Evolutionary conservation across 2,113 vertebrate genomes (phyloP), one percentile per base, ranked within the genome.

Genomic region (Aramus guarauna): DNA sequence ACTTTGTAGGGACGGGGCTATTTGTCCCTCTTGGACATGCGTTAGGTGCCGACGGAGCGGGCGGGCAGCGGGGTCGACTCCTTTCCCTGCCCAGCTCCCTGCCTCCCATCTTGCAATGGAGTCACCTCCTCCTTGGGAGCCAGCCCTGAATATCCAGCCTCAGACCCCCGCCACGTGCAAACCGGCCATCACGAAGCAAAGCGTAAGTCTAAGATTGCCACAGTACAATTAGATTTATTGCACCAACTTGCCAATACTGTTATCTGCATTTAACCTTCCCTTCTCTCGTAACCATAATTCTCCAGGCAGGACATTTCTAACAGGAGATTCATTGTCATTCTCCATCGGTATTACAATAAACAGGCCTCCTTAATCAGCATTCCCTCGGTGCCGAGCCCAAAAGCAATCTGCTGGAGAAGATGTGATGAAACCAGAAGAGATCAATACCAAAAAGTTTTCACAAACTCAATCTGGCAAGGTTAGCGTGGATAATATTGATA

Each of bases 401-500:
- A 93, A 88, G 78, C 96, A 97, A 97, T 96, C 91, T 96, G 85
- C 83, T 93, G 4, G 16, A 67, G 83, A 84, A 93, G 95, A 95
- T 81, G 92, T 68, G 94, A 96, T 97, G 95, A 93, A 86, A 92
- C 90, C 92, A 92, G 63, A 52, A 84, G 64, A 92, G 89, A 96
- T 96, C 96, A 94, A 97, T 97, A 96, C 66, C 88, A 73, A 76
- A 94, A 95, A 83, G 81, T 96, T 93, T 97, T 80, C 84, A 72
- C 90, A 75, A 93, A 86, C 68, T 94, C 89, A 55, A 21, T 69
- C 83, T 95, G 95, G 90, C 82, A 96, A 94, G 89, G 90, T 96
- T 94, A 93, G 90, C 26, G n/a, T 85, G 85, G 95, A 63, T 93
- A 66, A 93, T 86, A 91, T 73, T 63, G 76, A 78, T 15, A 78